Conservation (phyloP, 2,113 vertebrate genomes). For the Verasper variegatus region DNA sequence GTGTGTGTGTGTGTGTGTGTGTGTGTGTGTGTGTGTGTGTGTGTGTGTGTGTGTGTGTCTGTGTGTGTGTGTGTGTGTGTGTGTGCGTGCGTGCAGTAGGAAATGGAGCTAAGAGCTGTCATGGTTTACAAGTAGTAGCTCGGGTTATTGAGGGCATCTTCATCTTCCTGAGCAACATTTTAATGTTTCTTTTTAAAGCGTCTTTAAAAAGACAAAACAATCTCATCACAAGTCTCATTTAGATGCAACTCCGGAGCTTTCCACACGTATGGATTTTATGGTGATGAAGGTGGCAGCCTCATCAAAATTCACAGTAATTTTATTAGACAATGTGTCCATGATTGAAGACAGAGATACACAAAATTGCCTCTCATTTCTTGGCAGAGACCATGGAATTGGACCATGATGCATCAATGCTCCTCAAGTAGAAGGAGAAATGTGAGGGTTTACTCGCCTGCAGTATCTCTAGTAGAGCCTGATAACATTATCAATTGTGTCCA, state of each 20-base stretch:
- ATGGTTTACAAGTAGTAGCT: conserved; percentile 21
- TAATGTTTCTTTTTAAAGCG: neutral
- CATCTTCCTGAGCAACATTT: neutral
- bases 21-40: conserved; percentile 33
- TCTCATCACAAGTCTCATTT: neutral
- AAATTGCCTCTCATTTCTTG: too few species aligned
- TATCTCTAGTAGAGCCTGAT: too few species aligned
- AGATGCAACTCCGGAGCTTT: neutral
- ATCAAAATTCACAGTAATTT: neutral
- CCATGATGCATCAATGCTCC: neutral
- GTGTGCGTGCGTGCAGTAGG: conserved; percentile 23
- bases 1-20: conserved; percentile 32
- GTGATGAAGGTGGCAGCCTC: neutral
- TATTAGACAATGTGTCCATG: neutral
- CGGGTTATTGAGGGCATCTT: neutral
- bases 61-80: conserved; percentile 34
- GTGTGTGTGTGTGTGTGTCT: neutral
- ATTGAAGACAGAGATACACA: too few species aligned
- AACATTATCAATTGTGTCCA: too few species aligned
- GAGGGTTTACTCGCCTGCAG: neutral
- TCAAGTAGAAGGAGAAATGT: too few species aligned
- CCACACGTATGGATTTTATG: neutral
- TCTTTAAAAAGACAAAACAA: too few species aligned
- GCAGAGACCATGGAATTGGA: too few species aligned
- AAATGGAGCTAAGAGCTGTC: conserved; percentile 47